Percentiles rank a stretch among this genome's conserved stretches.
These are phyloP conservation scores for Eucidaris tribuloides DNA, from an alignment of 35 echinoderm and acorn worm genomes.

Conservation along the genomic window DNA sequence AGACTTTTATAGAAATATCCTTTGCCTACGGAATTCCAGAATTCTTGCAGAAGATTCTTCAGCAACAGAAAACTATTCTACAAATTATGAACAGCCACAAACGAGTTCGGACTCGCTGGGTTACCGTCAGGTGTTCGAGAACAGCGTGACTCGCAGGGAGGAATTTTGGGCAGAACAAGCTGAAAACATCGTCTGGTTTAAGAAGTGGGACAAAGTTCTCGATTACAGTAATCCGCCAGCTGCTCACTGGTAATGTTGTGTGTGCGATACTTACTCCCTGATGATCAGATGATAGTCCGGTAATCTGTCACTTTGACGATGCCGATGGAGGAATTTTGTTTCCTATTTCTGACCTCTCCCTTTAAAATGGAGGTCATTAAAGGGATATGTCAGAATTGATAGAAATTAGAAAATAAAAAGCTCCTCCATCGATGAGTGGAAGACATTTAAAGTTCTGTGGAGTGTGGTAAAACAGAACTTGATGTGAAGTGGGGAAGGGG, in stretches of 20 bases:
- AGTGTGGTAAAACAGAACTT: no score
- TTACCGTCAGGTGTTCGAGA: conserved; percentile 1
- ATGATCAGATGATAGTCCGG: no score
- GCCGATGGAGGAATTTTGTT: no score
- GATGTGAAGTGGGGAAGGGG: no score
- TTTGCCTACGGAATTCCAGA: background rate
- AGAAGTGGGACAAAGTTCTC: conserved; percentile 71
- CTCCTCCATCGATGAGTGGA: no score
- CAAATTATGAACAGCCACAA: background rate
- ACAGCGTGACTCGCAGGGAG: conserved; percentile 27
- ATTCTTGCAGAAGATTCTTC: background rate
- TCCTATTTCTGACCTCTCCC: no score
- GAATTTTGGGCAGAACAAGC: conserved; percentile 92
- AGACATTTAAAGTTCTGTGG: no score
- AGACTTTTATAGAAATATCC: background rate
- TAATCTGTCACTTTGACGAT: no score
- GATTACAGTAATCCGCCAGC: conserved; percentile 55
- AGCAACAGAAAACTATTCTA: background rate
- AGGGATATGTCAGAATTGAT: no score
- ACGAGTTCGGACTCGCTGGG: background rate
- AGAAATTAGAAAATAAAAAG: no score
- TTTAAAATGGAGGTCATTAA: no score
- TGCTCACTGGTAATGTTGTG: conserved; percentile 78
- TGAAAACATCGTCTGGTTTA: conserved; percentile 82
- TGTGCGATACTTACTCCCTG: no score